phyloP scores from a whole-genome alignment of 92 coral and sea anemone genomes.

The Palythoa heliodiscus region DNA sequence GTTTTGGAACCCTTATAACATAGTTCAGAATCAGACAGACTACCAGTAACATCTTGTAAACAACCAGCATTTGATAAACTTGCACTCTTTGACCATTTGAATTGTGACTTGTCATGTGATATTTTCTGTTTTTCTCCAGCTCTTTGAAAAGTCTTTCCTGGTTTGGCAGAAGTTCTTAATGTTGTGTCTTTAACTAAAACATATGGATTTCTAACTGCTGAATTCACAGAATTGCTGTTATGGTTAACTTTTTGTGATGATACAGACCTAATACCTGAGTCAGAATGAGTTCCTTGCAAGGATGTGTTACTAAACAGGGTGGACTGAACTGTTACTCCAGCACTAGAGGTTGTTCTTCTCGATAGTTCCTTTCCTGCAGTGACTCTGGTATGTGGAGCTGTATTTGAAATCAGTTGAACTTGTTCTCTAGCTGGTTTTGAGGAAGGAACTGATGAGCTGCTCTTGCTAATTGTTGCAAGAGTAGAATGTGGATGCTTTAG shows the following conservation, averaged over 20 bases:
- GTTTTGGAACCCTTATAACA: neutral
- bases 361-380: neutral
- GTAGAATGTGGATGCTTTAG: neutral
- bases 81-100: constrained; percentile 31
- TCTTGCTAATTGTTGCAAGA: neutral
- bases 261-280: neutral
- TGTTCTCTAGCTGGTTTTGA: neutral
- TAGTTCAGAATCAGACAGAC: constrained; percentile 36
- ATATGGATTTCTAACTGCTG: constrained; percentile 47
- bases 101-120: neutral
- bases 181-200: constrained; percentile 8
- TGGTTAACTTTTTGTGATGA: neutral
- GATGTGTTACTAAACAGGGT: neutral
- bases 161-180: neutral
- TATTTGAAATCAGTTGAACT: neutral
- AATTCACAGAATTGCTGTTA: neutral
- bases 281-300: neutral
- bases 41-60: neutral
- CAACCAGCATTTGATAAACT: neutral
- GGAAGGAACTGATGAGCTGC: neutral
- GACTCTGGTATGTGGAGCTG: neutral
- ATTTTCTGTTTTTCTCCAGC: neutral
- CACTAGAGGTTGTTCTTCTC: no score
- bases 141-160: neutral
- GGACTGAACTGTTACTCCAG: neutral